Evolutionary conservation across 1,140 invertebrate genomes (phyloP), one percentile per base, ranked within the genome.

Genomic region (Trichonephila clavata): DNA sequence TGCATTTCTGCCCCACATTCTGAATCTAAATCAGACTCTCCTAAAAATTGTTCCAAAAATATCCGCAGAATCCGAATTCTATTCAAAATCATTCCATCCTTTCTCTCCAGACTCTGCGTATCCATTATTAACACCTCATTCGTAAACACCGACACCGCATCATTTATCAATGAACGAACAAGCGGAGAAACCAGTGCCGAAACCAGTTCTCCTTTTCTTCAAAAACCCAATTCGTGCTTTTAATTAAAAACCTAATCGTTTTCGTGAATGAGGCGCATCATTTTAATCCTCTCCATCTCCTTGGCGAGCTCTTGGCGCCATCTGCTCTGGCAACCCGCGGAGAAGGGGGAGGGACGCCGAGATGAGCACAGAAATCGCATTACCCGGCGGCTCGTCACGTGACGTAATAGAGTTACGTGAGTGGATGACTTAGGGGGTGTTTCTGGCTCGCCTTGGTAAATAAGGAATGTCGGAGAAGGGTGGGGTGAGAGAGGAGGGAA

Each of bases 331-430:
- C 90, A 92, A 92, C 90, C 90, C 86, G 13, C 6, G 84, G 13
- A 27, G 21, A 77, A 81, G 61, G 39, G 93, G 93, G 87, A 86
- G 93, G 93, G 83, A n/a, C 50, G 87, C 71, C 87, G 68, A 89
- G 87, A 94, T 90, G 93, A 94, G 93, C 93, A 94, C 80, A 81
- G 93, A 94, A 94, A 94, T 94, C 86, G 93, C 93, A 94, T 94
- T 94, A 94, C 93, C 71, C 93, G 93, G 86, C 81, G 71, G 50
- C 93, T 94, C 93, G 93, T 94, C 93, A 94, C 87, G 93, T 94
- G 93, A 94, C 87, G 86, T 93, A 93, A 93, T 94, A 90, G 93
- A 94, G 93, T 94, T 94, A 94, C 93, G 93, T 94, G 87, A 94
- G 92, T 93, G 92, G 92, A 93, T 87, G 86, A 93, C 65, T 93